Conservation (phyloP, 2,888 invertebrate genomes). For the Chloromyia formosa region DNA sequence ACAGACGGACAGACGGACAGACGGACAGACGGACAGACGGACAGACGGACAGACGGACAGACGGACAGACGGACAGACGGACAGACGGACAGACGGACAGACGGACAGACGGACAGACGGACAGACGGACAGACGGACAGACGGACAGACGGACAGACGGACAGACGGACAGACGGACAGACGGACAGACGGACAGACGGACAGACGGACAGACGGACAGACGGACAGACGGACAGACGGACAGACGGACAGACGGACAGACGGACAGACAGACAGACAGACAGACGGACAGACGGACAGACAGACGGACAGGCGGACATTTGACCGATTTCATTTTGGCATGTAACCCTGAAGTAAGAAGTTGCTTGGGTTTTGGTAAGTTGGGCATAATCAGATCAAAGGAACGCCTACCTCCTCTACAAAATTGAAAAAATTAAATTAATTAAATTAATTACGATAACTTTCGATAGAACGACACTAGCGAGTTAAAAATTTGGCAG, state of each 20-base stretch:
- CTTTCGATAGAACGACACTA: too few relatives aligned
- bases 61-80: slow-evolving; percentile 29
- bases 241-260: slow-evolving; percentile 26
- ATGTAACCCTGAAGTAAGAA: too few relatives aligned
- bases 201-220: slow-evolving; percentile 20
- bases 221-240: slow-evolving; percentile 20
- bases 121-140: slow-evolving; percentile 20
- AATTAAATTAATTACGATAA: too few relatives aligned
- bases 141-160: slow-evolving; percentile 20
- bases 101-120: slow-evolving; percentile 20
- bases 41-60: slow-evolving; percentile 29
- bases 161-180: slow-evolving; percentile 20
- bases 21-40: slow-evolving; percentile 29
- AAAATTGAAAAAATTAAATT: too few relatives aligned
- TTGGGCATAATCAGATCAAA: too few relatives aligned
- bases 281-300: too few relatives aligned
- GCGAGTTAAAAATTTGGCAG: too few relatives aligned
- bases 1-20: slow-evolving; percentile 29
- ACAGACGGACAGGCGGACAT: too few relatives aligned
- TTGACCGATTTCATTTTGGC: too few relatives aligned
- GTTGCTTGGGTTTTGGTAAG: too few relatives aligned
- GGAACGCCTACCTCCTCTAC: too few relatives aligned
- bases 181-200: slow-evolving; percentile 20
- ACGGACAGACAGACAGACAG: too few relatives aligned
- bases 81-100: slow-evolving; percentile 23